Evolutionary conservation across 2,797 vertebrate genomes (phyloP).

Genomic region (Manis crassicaudata): DNA sequence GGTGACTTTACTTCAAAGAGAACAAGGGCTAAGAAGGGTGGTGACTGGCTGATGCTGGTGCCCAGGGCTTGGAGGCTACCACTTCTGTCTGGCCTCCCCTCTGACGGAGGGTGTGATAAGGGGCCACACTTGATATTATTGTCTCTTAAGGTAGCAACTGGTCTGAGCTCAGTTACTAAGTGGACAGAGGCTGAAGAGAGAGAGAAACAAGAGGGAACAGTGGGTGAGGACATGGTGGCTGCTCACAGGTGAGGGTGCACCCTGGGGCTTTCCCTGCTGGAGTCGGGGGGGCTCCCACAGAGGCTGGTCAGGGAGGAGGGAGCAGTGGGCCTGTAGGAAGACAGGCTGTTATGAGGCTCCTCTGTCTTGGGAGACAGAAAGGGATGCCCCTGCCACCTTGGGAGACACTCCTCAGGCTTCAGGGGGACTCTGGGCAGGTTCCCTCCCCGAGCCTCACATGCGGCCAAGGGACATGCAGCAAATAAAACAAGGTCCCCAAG

Average conservation of each 20-base stretch:
- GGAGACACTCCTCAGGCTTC: neutral
- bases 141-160: neutral
- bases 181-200: neutral
- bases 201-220: neutral
- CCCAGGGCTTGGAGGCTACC: neutral
- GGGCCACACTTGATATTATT: neutral
- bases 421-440: neutral
- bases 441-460: neutral
- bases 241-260: neutral
- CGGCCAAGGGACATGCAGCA: neutral
- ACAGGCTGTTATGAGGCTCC: neutral
- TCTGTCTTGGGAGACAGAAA: neutral
- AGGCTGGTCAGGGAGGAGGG: neutral
- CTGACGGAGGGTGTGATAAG: neutral
- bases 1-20: neutral
- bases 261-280: neutral
- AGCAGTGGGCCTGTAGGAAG: neutral
- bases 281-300: neutral
- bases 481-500: neutral
- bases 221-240: neutral
- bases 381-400: neutral
- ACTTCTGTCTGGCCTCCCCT: neutral
- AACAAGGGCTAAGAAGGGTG: neutral
- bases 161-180: neutral
- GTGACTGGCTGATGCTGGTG: neutral